Evolutionary conservation across 2,888 invertebrate genomes (phyloP), one percentile per base, ranked within the genome.

Genomic region (Meganola albula): DNA sequence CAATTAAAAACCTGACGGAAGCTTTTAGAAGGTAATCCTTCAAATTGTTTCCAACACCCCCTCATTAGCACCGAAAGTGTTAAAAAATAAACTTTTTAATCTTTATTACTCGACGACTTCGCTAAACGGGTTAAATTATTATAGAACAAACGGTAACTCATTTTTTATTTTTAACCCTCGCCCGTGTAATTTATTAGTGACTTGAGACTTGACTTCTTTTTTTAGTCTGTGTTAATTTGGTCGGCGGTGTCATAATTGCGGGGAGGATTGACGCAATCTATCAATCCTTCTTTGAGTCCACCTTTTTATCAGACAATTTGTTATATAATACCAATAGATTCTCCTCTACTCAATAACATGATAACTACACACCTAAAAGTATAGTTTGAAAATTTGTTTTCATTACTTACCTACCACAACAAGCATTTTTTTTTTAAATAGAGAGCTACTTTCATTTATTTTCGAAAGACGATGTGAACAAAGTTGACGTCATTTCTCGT

Each of bases 21-120:
- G 85, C 85, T 85, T 85, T 85, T 85, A 85, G 85, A 83, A 78
- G 82, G 85, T 84, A 85, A 85, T 85, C 83, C 84, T 73, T 85
- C 84, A 85, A 84, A 85, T 85, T 84, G 85, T 85, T 85, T 85
- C 77, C 77, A 79, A 80, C 85, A 80, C 85, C 85, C 84, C 83
- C 80, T 85, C 85, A 85, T 85, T 85, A 85, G 74, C 85, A 78
- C 85, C 75, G 71, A 80, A 79, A 85, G 85, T 85, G 85, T 85
- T 85, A 84, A 85, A 83, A 82, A 82, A 80, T 80, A 82, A 84
- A 84, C 84, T 85, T 85, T 83, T 85, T 85, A 85, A 85, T 85
- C 85, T 85, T 85, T 85, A 85, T 85, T 83, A 83, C 82, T 78
- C 70, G 66, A 60, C 70, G 76, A 74, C 76, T 74, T 60, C 73